Evolutionary conservation across 2,113 vertebrate species (phyloP), one percentile per base, ranked within the genome.

Genomic region (Cyprinodon brontotheroides): DNA sequence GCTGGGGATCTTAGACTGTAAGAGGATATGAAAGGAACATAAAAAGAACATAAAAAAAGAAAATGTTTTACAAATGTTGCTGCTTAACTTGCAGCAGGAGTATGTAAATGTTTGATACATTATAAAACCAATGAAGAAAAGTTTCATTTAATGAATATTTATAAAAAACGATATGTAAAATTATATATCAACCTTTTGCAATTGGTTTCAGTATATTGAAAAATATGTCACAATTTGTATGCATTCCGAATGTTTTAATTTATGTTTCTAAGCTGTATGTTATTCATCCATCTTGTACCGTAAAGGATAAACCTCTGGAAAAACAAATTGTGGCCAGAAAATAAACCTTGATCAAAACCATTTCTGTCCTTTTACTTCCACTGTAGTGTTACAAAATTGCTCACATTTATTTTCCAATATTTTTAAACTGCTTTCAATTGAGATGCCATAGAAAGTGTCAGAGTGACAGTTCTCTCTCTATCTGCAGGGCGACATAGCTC

Each of bases 71-170:
- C n/a, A 50, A 22, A 14, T 47, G 17, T 48, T 39, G 4, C 3
- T 50, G 12, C 10, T 59, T 47, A 15, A 65, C 17, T 40, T 5
- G 68, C 20, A 13, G 40, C n/a, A 11, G 10, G 40, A 57, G n/a
- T 65, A 74, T 63, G 68, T 39, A 65, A 76, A 61, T 1, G 62
- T 59, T 14, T 4, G 15, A 5, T 22, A 6, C 60, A n/a, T 39
- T 22, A 11, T 20, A 63, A 22, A 2, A 65, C 67, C 68, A 36
- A 68, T 57, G 57, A 71, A 14, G 20, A 48, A 8, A 10, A 63
- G 61, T 62, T 71, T 15, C 11, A 64, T 12, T n/a, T 3, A 60
- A 60, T 7, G 20, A 0, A 59, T 74, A 72, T 80, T 74, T 76
- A 79, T 84, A 38, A 39, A 66, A 4, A 4, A 68, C 61, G 50